Conservation (phyloP, 1,140 invertebrate genomes). For the Linepithema humile region DNA sequence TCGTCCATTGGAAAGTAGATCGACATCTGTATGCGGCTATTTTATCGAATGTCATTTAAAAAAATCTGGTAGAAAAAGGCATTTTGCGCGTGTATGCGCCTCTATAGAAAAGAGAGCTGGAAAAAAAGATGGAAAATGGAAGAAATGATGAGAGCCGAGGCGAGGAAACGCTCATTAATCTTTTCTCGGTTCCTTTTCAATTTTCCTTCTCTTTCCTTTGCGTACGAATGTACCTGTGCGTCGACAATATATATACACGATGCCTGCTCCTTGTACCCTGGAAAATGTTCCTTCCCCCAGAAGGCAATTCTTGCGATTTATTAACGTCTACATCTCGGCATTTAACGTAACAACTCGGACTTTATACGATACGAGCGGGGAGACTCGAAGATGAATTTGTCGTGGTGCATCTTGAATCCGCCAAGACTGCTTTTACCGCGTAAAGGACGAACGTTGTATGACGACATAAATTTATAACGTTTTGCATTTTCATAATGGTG, state of each 20-base stretch:
- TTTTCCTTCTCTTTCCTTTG: conserved; percentile 25
- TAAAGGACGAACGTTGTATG: conserved; percentile 34
- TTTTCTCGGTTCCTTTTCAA: conserved; percentile 43
- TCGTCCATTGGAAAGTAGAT: conserved; percentile 25
- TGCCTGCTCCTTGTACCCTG: conserved; percentile 25
- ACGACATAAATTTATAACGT: conserved; percentile 37
- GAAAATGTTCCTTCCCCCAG: conserved; percentile 34
- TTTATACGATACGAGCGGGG: conserved; percentile 27
- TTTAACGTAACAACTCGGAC: conserved; percentile 53
- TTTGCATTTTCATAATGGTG: conserved; percentile 12
- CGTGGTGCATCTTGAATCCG: conserved; percentile 45
- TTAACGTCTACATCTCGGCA: conserved; percentile 51
- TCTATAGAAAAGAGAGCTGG: not conserved
- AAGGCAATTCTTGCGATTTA: conserved; percentile 55
- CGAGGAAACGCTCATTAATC: conserved; percentile 43
- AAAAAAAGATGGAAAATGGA: not conserved
- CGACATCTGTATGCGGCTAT: not conserved
- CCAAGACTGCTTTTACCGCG: conserved; percentile 35
- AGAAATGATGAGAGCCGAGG: conserved; percentile 22
- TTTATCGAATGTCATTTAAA: conserved; percentile 11
- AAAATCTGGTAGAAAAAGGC: not conserved
- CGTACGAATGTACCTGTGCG: conserved; percentile 32
- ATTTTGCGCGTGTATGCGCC: not conserved
- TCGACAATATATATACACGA: conserved; percentile 44
- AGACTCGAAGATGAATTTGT: conserved; percentile 46